phyloP scores from a whole-genome alignment of 2,113 vertebrate genomes.

The Salminus brasiliensis region DNA sequence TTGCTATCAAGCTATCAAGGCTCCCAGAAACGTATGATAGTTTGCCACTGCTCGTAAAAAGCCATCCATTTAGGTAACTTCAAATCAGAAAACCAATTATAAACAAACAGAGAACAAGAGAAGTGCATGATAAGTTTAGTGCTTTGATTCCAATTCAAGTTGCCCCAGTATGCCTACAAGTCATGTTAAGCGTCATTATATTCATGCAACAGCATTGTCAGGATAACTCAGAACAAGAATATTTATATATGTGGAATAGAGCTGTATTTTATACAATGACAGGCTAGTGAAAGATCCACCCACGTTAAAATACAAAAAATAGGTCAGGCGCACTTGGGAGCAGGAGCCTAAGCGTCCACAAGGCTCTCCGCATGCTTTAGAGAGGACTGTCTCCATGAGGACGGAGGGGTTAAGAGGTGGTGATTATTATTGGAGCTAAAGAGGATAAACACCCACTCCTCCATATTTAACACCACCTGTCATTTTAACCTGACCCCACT shows the following conservation, averaged over 20 bases:
- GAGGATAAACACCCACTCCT: conserved; percentile 66
- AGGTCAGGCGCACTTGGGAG: neutral
- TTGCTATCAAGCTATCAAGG: no score
- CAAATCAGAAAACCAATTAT: no score
- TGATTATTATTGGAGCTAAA: conserved; percentile 70
- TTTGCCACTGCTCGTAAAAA: no score
- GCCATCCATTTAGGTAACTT: no score
- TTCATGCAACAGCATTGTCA: neutral
- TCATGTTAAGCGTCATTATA: neutral
- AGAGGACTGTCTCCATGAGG: conserved; percentile 54
- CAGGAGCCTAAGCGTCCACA: conserved; percentile 4
- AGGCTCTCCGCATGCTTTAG: conserved; percentile 51
- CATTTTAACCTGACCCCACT: conserved; percentile 65
- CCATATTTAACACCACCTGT: conserved; percentile 63
- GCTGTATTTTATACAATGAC: neutral
- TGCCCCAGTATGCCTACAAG: neutral
- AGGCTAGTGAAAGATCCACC: neutral
- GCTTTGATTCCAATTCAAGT: no score
- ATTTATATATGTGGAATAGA: neutral
- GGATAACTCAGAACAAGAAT: no score
- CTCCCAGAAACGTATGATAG: no score
- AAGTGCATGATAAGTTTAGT: no score
- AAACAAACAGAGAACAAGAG: no score
- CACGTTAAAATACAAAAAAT: neutral
- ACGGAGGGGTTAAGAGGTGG: conserved; percentile 54